These are phyloP conservation scores for Thalassarche chlororhynchos DNA, from an alignment of 2,113 vertebrate species.

Conservation along the genomic window DNA sequence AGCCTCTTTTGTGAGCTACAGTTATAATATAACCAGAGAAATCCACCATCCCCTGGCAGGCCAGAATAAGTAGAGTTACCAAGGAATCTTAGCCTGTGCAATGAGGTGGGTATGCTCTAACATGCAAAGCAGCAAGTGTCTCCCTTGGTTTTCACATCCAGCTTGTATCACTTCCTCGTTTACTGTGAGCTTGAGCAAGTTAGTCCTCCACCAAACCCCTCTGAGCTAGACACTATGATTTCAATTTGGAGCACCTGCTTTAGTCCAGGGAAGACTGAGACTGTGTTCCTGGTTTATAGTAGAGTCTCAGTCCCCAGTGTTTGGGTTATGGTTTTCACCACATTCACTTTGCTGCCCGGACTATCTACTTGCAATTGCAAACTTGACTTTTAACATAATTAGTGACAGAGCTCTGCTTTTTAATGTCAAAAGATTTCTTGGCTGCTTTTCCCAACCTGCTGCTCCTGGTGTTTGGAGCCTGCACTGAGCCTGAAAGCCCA, in stretches of 20 bases:
- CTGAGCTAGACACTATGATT: not conserved
- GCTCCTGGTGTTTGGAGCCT: conserved; percentile 10
- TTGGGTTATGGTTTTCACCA: conserved; percentile 32
- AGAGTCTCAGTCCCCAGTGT: not conserved
- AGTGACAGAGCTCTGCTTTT: conserved; percentile 65
- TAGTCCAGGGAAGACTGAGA: not conserved
- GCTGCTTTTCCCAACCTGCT: conserved; percentile 53
- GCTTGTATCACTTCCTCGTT: not conserved
- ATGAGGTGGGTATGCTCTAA: not conserved
- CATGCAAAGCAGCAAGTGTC: fast-evolving
- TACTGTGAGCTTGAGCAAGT: not conserved
- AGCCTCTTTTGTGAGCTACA: not conserved
- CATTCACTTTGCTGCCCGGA: conserved; percentile 58
- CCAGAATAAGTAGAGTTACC: not conserved
- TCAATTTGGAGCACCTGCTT: not conserved
- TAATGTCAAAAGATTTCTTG: conserved; percentile 70
- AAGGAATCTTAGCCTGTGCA: not conserved
- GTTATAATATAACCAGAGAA: not conserved
- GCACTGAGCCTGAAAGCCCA: conserved; percentile 49
- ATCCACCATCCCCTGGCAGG: not conserved
- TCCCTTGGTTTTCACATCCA: not conserved
- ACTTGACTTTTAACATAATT: conserved; percentile 78
- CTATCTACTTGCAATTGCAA: conserved; percentile 46
- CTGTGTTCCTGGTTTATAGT: not conserved
- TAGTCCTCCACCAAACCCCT: not conserved